Conservation (phyloP, 2,797 vertebrate species). For the Muscicapa comitata region DNA sequence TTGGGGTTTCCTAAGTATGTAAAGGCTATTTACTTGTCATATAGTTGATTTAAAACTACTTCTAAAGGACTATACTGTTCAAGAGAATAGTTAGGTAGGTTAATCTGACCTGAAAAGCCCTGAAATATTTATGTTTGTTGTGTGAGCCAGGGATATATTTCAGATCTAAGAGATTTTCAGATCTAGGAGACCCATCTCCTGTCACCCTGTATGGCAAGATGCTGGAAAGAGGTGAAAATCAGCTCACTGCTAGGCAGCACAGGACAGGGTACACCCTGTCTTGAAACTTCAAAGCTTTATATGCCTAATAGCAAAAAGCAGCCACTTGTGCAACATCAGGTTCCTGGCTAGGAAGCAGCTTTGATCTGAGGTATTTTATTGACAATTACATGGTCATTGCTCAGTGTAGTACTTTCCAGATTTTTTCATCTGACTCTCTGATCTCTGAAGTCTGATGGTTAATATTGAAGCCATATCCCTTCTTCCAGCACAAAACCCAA, state of each 20-base stretch:
- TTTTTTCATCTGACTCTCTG: background rate
- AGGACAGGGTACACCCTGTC: background rate
- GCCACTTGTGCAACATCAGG: background rate
- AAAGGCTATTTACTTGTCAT: slow-evolving; percentile 62
- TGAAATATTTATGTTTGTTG: background rate
- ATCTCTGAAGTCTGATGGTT: background rate
- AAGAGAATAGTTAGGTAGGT: background rate
- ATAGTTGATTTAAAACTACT: slow-evolving; percentile 65
- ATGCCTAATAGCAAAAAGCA: background rate
- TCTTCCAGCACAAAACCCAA: background rate
- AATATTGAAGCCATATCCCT: background rate
- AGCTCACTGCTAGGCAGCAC: background rate
- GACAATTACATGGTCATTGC: background rate
- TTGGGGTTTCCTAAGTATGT: slow-evolving; percentile 54
- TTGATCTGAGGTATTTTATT: background rate
- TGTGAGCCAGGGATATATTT: background rate
- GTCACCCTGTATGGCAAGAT: background rate
- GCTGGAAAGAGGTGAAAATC: background rate
- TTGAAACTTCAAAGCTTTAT: background rate
- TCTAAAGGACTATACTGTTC: slow-evolving; percentile 51
- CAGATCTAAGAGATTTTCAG: background rate
- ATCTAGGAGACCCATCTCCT: background rate
- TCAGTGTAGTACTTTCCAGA: background rate
- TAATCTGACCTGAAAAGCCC: background rate
- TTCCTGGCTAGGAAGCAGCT: background rate